phyloP scores from a whole-genome alignment of 2,888 invertebrate species.

The Mythimna lalbum region DNA sequence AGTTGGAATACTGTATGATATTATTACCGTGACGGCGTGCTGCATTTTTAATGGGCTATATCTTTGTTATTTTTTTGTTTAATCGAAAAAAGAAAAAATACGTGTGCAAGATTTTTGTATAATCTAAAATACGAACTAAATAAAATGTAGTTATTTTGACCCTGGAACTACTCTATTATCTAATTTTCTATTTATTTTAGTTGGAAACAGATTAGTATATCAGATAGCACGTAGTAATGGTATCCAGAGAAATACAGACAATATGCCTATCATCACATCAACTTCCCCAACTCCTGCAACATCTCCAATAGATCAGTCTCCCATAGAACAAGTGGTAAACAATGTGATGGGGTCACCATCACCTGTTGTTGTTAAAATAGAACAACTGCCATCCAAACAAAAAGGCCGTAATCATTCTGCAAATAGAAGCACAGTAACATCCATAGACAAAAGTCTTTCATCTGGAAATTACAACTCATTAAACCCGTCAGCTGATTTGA shows the following conservation, averaged over 20 bases:
- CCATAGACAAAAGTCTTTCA: slow-evolving; percentile 70
- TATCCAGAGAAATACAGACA: slow-evolving; percentile 66
- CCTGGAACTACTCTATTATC: too few relatives aligned
- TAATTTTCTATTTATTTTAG: slow-evolving; percentile 63
- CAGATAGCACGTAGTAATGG: slow-evolving; percentile 68
- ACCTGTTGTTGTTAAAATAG: slow-evolving; percentile 67
- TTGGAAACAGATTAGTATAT: slow-evolving; percentile 73
- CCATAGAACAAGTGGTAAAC: slow-evolving; percentile 68
- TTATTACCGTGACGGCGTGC: too few relatives aligned
- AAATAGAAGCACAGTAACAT: slow-evolving; percentile 45
- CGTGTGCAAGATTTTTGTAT: too few relatives aligned
- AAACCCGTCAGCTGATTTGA: slow-evolving; percentile 84
- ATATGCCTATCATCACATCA: slow-evolving; percentile 73
- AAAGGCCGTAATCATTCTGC: slow-evolving; percentile 36
- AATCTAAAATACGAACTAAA: too few relatives aligned
- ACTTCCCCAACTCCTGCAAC: slow-evolving; percentile 71
- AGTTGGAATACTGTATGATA: too few relatives aligned
- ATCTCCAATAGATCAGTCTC: slow-evolving; percentile 65
- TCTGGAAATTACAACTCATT: slow-evolving; percentile 78
- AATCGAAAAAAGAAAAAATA: too few relatives aligned
- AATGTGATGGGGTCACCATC: slow-evolving; percentile 67
- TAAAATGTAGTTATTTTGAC: too few relatives aligned
- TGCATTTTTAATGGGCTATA: too few relatives aligned
- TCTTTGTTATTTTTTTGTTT: too few relatives aligned
- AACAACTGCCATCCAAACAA: slow-evolving; percentile 23